These are phyloP conservation scores for Ennomos quercinarius DNA, from an alignment of 2,888 invertebrate genomes.

Conservation along the genomic window DNA sequence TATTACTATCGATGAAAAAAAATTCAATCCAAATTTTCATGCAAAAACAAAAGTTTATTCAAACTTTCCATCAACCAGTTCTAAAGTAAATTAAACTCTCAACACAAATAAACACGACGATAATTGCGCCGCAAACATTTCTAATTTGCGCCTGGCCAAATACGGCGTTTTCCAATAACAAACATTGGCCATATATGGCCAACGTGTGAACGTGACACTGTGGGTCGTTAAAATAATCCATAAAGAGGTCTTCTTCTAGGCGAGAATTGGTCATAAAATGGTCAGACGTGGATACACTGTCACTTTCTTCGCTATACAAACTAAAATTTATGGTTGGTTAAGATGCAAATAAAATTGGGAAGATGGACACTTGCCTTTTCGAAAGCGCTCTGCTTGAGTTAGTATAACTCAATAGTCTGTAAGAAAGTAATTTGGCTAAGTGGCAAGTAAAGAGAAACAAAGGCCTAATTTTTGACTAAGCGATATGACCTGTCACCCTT, in stretches of 20 bases:
- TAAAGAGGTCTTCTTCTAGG: constrained; percentile 18
- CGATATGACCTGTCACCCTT: no score
- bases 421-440: no score
- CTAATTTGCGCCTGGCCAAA: constrained; percentile 21
- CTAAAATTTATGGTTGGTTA: constrained; percentile 42
- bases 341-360: no score
- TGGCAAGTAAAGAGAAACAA: no score
- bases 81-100: constrained; percentile 9
- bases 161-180: constrained; percentile 27
- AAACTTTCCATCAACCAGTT: constrained; percentile 4
- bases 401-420: no score
- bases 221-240: constrained; percentile 26
- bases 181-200: constrained; percentile 30
- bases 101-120: constrained; percentile 11
- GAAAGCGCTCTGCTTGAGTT: no score
- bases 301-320: constrained; percentile 39
- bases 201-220: constrained; percentile 20
- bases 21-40: no score
- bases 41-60: no score
- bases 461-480: no score
- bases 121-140: constrained; percentile 16
- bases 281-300: constrained; percentile 31
- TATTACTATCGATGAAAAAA: no score
- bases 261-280: constrained; percentile 42
- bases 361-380: no score